Evolutionary conservation across 1,140 invertebrate genomes (phyloP), one percentile per base, ranked within the genome.

Genomic region (Vollenhovia emeryi): DNA sequence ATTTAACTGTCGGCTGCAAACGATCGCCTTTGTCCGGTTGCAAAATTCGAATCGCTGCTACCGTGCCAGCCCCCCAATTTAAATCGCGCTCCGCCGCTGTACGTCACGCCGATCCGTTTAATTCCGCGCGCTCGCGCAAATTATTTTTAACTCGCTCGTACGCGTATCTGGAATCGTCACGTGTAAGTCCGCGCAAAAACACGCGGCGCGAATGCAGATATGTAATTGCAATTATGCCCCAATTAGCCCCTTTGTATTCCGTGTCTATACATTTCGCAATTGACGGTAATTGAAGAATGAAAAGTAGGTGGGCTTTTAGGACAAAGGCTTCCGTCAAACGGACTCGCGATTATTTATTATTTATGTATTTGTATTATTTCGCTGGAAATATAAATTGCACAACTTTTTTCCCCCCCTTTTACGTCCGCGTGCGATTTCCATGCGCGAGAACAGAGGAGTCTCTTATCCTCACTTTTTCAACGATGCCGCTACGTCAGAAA

Each of bases 1-100:
- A 50, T 80, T 50, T 40, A 69, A 74, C 86, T 84, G 73, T 85
- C 59, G 68, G 69, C 57, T 80, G 74, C 60, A 33, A 52, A 36
- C 78, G 55, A 52, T 83, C 43, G 60, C 66, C 74, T 55, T 85
- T 85, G 76, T 85, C 69, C 62, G 45, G 4, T 11, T 27, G 66
- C 55, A 68, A 87, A 84, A 82, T 57, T 21, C 50, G 50, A 3
- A 30, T 40, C 21, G 8, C 30, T 40, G 76, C 50, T 24, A 45
- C 30, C 66, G 50, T 15, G n/a, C 66, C n/a, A n/a, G n/a, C n/a
- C 18, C 59, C n/a, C 78, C 50, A 82, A 82, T 71, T 82, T 73
- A 79, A 88, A 52, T 55, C 85, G 21, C 76, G 18, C 24, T 40
- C 4, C 33, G n/a, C n/a, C 40, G 24, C 18, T 24, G 15, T 24